A percentile compares a stretch with the other conserved stretches of the same genome.
Conservation (phyloP, 2,797 vertebrate genomes). For the Aplochiton taeniatus region DNA sequence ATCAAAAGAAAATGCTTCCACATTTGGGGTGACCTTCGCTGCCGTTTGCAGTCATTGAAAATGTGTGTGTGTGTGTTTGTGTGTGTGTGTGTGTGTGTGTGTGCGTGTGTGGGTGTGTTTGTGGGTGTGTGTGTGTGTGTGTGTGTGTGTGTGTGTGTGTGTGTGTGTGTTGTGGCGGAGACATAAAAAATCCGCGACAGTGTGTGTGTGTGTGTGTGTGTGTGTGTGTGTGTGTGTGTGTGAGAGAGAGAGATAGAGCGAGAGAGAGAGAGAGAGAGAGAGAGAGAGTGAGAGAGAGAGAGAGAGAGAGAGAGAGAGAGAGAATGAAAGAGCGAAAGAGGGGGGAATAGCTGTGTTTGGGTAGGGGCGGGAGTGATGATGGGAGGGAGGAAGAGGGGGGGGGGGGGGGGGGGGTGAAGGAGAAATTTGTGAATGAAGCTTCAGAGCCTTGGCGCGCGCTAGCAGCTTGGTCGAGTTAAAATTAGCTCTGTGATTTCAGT, state of each 20-base stretch:
- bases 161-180: no score
- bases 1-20: neutral
- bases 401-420: slow-evolving; percentile 7
- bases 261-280: no score
- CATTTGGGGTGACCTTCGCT: slow-evolving; percentile 58
- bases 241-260: neutral
- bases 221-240: slow-evolving; percentile 5
- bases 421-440: slow-evolving; percentile 71
- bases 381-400: slow-evolving; percentile 25
- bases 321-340: neutral
- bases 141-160: no score
- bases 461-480: slow-evolving; percentile 53
- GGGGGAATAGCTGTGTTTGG: neutral
- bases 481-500: slow-evolving; percentile 48
- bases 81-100: neutral
- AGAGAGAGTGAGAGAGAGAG: slow-evolving; percentile 3
- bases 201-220: slow-evolving; percentile 7
- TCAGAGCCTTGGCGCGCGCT: slow-evolving; percentile 33
- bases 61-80: neutral
- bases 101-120: slow-evolving; percentile 16
- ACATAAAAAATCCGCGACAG: no score
- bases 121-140: no score
- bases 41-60: slow-evolving; percentile 51
- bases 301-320: neutral
- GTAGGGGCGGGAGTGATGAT: no score